Base-by-base conservation (phyloP, 2,888 invertebrate species). In the Platerodrilus igneus region DNA sequence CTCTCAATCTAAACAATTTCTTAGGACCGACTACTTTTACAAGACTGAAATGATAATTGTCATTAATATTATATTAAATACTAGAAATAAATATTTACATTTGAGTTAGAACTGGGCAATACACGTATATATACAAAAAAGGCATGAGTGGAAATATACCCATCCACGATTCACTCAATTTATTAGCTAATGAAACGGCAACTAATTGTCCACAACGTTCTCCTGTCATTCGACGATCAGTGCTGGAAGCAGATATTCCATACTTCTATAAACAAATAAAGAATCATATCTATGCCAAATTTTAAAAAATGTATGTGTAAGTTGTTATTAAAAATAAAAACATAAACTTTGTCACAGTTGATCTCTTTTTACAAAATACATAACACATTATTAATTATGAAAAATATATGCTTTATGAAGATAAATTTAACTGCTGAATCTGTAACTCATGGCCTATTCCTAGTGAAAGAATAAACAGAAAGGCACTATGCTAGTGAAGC, bases 91-190 rank as follows among this genome's bases (percentile, higher is more conserved):
- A 38, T 20, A 64, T 69, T 67, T 65, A 76, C 75, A 68, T 54
- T 41, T 63, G 55, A 11, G 64, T 64, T 4, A 75, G 14, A 33
- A 68, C 63, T 0, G 83, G 81, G 47, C 74, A 75, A 55, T 79
- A 83, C 7, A 75, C 71, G n/a, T 68, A 62, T 2, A 77, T 45
- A 59, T 85, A 85, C 2, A 73, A 59, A 19, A 79, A 47, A 0
- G 73, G 59, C 25, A 83, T 70, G 1, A 79, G 60, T 0, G 85
- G 85, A 44, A 81, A 79, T 3, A 73, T 51, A 2, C 76, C 75
- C 50, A 85, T 81, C 88, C 88, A 89, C 1, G 77, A 75, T 64
- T 86, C 79, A 26, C 62, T 57, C 29, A 74, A 55, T 62, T 75
- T 70, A 58, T 81, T 81, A 5, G 75, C 77, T 26, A 81, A 58